These are phyloP conservation scores for Hippocampus abdominalis DNA, from an alignment of 2,113 vertebrate genomes.

Conservation along the genomic window DNA sequence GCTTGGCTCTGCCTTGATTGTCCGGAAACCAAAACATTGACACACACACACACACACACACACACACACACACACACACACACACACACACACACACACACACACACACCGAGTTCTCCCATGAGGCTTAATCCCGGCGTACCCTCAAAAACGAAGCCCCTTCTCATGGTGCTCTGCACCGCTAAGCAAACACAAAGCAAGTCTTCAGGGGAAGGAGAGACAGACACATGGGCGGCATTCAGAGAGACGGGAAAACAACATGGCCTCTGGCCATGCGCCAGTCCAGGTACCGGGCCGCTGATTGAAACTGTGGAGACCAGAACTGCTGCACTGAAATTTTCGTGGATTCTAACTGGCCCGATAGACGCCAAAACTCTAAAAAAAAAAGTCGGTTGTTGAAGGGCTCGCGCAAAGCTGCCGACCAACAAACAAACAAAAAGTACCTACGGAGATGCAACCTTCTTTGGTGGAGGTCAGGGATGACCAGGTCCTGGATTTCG, in stretches of 20 bases:
- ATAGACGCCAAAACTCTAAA: not conserved
- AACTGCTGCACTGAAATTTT: not conserved
- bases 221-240: slow-evolving; percentile 1
- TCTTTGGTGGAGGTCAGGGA: too few species aligned
- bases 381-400: not conserved
- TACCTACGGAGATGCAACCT: too few species aligned
- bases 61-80: slow-evolving; percentile 30
- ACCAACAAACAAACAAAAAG: too few species aligned
- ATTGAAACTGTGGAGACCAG: too few species aligned
- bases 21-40: slow-evolving; percentile 22
- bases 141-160: slow-evolving; percentile 55
- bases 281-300: too few species aligned
- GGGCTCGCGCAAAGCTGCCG: not conserved
- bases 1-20: slow-evolving; percentile 25
- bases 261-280: too few species aligned
- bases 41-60: slow-evolving; percentile 26
- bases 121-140: slow-evolving; percentile 43
- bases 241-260: too few species aligned
- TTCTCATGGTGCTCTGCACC: slow-evolving; percentile 59
- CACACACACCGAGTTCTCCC: slow-evolving; percentile 31
- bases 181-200: slow-evolving; percentile 62
- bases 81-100: not conserved
- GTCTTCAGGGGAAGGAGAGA: slow-evolving; percentile 37
- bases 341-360: not conserved
- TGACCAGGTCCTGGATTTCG: too few species aligned